Evolutionary conservation across 1,140 invertebrate genomes (phyloP).

Genomic region (Drepana arcuata): DNA sequence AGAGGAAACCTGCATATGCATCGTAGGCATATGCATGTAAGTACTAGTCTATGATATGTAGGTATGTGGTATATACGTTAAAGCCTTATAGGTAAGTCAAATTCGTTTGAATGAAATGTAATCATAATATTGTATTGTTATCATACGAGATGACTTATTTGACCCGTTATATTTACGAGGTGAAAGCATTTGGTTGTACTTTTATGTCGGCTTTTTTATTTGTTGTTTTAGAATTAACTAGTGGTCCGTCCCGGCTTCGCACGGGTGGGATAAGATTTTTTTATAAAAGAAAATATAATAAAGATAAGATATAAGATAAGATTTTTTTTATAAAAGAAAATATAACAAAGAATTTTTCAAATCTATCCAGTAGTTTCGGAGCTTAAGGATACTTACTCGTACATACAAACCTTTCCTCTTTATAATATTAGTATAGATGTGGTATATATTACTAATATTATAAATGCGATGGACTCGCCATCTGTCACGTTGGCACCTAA

Average conservation of each 20-base stretch:
- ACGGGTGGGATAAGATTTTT: background rate
- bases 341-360: background rate
- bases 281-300: background rate
- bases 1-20: too few species aligned
- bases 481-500: too few species aligned
- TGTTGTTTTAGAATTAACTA: too few species aligned
- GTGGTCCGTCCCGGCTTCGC: too few species aligned
- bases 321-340: background rate
- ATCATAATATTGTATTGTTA: background rate
- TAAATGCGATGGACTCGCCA: too few species aligned
- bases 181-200: constrained; percentile 54
- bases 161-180: constrained; percentile 35
- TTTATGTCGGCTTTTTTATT: constrained; percentile 11
- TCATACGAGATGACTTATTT: background rate
- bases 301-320: background rate
- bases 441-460: too few species aligned
- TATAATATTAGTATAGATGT: too few species aligned
- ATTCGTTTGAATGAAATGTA: constrained; percentile 5
- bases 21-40: background rate
- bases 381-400: background rate
- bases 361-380: background rate
- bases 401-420: too few species aligned
- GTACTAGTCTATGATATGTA: too few species aligned
- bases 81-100: constrained; percentile 18
- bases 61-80: too few species aligned